Percentiles rank a stretch among this genome's conserved stretches.
phyloP scores from a whole-genome alignment of 2,888 invertebrate genomes.

The Ceratothoa steindachneri region DNA sequence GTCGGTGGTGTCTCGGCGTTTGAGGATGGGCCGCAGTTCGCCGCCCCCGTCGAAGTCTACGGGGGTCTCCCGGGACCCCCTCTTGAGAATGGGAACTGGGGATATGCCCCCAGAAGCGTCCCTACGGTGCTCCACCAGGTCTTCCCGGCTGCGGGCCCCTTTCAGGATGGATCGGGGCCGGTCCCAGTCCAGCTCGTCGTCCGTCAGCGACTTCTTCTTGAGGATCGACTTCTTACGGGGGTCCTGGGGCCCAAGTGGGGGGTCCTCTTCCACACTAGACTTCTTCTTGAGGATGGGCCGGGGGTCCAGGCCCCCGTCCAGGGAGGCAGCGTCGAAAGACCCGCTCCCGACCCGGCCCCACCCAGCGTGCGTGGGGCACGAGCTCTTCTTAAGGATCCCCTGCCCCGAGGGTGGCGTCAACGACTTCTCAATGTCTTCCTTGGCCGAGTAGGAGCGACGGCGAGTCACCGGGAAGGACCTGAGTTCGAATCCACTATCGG shows the following conservation, averaged over 20 bases:
- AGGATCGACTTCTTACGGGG: conserved; percentile 69
- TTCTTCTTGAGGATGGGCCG: conserved; percentile 78
- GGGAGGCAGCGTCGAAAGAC: conserved; percentile 57
- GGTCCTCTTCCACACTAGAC: conserved; percentile 60
- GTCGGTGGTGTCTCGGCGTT: conserved; percentile 46
- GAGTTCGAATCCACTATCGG: too few species aligned
- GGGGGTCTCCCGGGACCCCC: conserved; percentile 1
- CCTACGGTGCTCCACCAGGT: conserved; percentile 33
- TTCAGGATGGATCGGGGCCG: conserved; percentile 74
- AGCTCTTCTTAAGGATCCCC: conserved; percentile 63
- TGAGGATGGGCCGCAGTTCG: conserved; percentile 40
- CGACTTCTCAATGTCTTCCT: conserved; percentile 51
- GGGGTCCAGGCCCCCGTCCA: conserved; percentile 39
- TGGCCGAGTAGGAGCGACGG: background rate
- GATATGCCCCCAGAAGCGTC: conserved; percentile 25
- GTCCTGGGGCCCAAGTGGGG: conserved; percentile 49
- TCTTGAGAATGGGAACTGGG: conserved; percentile 47
- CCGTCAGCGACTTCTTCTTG: conserved; percentile 77
- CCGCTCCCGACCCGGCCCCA: too few species aligned
- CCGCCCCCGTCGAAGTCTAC: conserved; percentile 39
- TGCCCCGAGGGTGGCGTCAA: conserved; percentile 60
- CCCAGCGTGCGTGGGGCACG: too few species aligned
- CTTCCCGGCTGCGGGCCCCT: conserved; percentile 60
- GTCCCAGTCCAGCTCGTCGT: conserved; percentile 66
- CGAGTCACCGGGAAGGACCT: too few species aligned